A percentile compares a stretch with the other conserved stretches of the same genome.
These are phyloP conservation scores for Peucedramus taeniatus DNA, from an alignment of 2,113 vertebrate genomes.

Conservation along the genomic window DNA sequence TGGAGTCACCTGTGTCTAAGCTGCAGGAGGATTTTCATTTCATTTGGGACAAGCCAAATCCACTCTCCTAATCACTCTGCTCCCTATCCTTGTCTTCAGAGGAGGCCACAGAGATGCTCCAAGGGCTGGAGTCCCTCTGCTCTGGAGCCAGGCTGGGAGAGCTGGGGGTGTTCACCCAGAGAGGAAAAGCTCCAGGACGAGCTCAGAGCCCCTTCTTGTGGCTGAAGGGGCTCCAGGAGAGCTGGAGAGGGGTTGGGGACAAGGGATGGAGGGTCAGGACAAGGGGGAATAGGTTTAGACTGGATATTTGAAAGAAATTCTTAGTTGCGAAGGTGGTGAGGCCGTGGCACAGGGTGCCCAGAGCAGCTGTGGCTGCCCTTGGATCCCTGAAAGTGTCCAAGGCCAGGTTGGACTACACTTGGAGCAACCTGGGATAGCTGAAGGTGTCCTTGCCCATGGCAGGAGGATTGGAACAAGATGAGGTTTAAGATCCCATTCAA, in stretches of 20 bases:
- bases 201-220: not conserved
- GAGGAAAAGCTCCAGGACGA: not conserved
- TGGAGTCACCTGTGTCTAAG: not conserved
- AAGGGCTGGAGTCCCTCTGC: not conserved
- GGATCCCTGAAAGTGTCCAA: not conserved
- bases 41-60: not conserved
- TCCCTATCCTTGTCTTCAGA: not conserved
- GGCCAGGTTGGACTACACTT: rapidly evolving
- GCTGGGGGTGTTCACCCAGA: not conserved
- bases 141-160: not conserved
- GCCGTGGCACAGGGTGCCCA: not conserved
- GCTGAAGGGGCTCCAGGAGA: not conserved
- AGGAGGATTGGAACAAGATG: not conserved
- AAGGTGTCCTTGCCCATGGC: not conserved
- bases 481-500: not conserved
- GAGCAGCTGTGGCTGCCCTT: not conserved
- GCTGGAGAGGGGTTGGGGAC: not conserved
- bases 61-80: not conserved
- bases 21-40: not conserved
- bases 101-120: not conserved
- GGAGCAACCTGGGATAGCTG: rapidly evolving
- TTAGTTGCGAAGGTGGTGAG: rapidly evolving
- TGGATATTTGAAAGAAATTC: not conserved
- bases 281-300: not conserved
- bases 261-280: not conserved